Percentiles rank a stretch among this genome's conserved stretches.
phyloP scores from a whole-genome alignment of 2,113 vertebrate species.

The Oplegnathus fasciatus region DNA sequence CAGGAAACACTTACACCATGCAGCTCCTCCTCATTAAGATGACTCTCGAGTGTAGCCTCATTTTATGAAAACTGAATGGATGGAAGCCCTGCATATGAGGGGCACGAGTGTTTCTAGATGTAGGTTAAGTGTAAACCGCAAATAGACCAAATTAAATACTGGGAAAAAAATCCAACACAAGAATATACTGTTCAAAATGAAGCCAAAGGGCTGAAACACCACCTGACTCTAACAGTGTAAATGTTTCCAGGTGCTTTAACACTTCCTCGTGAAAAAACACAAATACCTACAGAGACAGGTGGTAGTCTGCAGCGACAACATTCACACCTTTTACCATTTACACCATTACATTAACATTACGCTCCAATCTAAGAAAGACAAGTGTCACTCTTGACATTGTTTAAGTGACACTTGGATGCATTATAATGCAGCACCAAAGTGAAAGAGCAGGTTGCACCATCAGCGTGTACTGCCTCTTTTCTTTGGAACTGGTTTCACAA shows the following conservation, averaged over 20 bases:
- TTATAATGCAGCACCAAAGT: background rate
- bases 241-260: too few species aligned
- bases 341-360: too few species aligned
- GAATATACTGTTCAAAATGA: background rate
- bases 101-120: background rate
- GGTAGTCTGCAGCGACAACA: background rate
- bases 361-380: too few species aligned
- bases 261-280: too few species aligned
- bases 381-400: too few species aligned
- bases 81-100: too few species aligned
- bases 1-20: background rate
- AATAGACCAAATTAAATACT: background rate
- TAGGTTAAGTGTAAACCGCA: background rate
- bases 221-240: too few species aligned
- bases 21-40: background rate
- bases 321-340: background rate
- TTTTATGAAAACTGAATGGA: too few species aligned
- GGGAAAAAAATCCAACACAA: background rate
- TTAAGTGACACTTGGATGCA: background rate
- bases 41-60: background rate
- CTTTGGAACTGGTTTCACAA: background rate
- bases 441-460: background rate
- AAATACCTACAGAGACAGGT: background rate
- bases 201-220: background rate
- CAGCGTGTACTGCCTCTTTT: background rate